Conservation (phyloP, 2,113 vertebrate species). For the Apus apus region DNA sequence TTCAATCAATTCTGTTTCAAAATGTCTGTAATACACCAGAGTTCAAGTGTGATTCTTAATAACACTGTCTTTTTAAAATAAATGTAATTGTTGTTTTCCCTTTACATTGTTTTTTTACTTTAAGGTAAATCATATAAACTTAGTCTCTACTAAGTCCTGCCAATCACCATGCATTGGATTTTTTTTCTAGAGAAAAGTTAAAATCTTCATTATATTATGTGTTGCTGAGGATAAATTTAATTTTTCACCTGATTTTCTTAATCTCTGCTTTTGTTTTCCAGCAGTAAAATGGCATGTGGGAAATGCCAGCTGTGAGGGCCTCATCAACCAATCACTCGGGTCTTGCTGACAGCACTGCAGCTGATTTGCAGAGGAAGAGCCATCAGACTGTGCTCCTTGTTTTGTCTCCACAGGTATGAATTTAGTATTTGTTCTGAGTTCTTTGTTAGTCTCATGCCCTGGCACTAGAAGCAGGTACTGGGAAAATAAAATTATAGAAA, state of each 20-base stretch:
- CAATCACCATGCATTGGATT: neutral
- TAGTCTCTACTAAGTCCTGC: neutral
- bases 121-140: neutral
- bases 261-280: neutral
- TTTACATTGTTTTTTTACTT: neutral
- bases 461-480: neutral
- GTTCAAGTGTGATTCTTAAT: neutral
- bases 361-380: neutral
- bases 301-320: neutral
- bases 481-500: neutral
- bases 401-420: neutral
- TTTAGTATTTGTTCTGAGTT: neutral
- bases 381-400: accelerated
- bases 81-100: neutral
- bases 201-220: neutral
- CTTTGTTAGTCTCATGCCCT: too few relatives aligned
- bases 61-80: neutral
- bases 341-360: neutral
- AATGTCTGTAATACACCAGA: neutral
- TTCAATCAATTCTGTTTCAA: neutral
- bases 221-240: neutral
- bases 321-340: neutral
- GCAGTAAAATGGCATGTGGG: neutral
- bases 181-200: neutral
- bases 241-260: neutral